Percentiles rank a stretch among this genome's conserved stretches.
phyloP scores from a whole-genome alignment of 2,113 vertebrate genomes.

The Clupea harengus region DNA sequence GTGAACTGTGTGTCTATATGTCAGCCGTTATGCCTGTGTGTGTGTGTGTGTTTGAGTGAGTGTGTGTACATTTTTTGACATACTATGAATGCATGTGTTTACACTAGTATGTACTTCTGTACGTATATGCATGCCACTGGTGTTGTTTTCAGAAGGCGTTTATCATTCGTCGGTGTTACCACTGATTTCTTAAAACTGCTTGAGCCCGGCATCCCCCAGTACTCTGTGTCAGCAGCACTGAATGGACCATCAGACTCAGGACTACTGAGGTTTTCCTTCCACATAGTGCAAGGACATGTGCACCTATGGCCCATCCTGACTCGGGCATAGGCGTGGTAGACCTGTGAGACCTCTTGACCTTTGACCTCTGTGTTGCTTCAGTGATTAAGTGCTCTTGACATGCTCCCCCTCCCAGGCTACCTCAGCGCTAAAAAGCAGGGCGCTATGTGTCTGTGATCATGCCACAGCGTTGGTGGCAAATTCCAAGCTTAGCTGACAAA shows the following conservation, averaged over 20 bases:
- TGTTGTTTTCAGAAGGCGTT: neutral
- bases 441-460: conserved; percentile 7
- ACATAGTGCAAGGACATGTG: no score
- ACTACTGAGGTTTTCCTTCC: no score
- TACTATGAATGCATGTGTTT: neutral
- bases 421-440: neutral
- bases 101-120: neutral
- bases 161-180: neutral
- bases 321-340: neutral
- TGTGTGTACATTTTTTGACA: neutral
- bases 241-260: no score
- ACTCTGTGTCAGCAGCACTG: no score
- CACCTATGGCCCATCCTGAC: neutral
- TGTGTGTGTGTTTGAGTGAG: neutral
- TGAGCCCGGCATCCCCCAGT: neutral
- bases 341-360: neutral
- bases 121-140: neutral
- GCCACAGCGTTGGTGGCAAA: conserved; percentile 11
- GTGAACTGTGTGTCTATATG: neutral
- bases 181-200: neutral
- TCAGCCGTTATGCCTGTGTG: neutral
- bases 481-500: conserved; percentile 24
- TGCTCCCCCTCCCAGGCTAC: neutral
- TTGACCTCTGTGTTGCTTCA: conserved; percentile 2
- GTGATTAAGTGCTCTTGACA: conserved; percentile 7